Evolutionary conservation across 2,888 invertebrate species (phyloP), one percentile per base, ranked within the genome.

Genomic region (Acrocyrtus sp.): DNA sequence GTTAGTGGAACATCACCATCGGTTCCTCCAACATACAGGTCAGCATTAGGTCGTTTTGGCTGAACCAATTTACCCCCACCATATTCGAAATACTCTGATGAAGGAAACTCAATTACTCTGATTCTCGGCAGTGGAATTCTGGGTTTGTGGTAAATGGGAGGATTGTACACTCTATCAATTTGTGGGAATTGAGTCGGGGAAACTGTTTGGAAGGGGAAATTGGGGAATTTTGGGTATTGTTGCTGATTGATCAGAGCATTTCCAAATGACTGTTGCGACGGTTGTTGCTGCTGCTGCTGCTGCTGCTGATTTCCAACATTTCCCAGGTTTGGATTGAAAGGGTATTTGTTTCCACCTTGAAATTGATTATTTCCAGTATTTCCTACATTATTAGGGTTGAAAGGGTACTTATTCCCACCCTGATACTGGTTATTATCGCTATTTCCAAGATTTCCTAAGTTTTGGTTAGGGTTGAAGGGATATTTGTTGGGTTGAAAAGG

Each of bases 51-150:
- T n/a, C 67, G 57, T 29, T 67, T 67, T 4, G 67, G 67, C 10
- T 48, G 41, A 15, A 67, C 67, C 58, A 67, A 24, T 27, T 67
- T 67, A 10, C 67, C 67, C 17, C 67, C 67, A 4, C 67, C 67
- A 51, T 67, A 67, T 17, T 67, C 67, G 51, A 67, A 67, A 22
- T 51, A 67, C n/a, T 67, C 67, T n/a, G 58, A 39, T 15, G 67
- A 41, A 15, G 67, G 58, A 54, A 58, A 67, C 24, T 58, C 67
- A 29, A 67, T 67, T 0, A 67, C 67, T 10, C 67, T 27, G n/a
- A 67, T 50, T 67, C 27, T 57, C 1, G 67, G 67, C 4, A 67
- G 48, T 29, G 57, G 50, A 2, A 58, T 51, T 51, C 27, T 39
- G n/a, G 58, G 58, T 10, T 56, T 26, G 27, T 50, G 3, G 4